These are phyloP conservation scores for Lobophora halterata DNA, from an alignment of 2,888 invertebrate species.

Conservation along the genomic window DNA sequence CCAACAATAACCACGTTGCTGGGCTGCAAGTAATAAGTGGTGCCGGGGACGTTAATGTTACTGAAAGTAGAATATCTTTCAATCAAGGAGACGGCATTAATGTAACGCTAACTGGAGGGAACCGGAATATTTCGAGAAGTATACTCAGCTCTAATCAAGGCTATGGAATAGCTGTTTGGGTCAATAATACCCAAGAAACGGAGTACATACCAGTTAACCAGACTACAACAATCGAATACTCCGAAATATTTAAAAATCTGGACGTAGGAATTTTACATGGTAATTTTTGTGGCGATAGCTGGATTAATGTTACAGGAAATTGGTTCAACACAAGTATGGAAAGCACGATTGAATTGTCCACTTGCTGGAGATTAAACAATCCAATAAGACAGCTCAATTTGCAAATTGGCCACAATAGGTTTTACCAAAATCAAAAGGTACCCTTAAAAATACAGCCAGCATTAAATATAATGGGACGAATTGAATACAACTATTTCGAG, in stretches of 20 bases:
- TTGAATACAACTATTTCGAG: conserved; percentile 94
- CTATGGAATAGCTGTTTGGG: conserved; percentile 93
- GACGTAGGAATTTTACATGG: conserved; percentile 95
- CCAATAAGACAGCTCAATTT: conserved; percentile 79
- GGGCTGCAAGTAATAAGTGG: conserved; percentile 95
- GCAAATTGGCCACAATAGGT: conserved; percentile 93
- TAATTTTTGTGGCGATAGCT: conserved; percentile 92
- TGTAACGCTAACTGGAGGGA: conserved; percentile 96
- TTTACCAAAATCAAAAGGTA: conserved; percentile 87
- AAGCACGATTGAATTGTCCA: conserved; percentile 89
- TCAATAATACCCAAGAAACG: conserved; percentile 90
- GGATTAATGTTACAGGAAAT: conserved; percentile 96
- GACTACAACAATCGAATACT: conserved; percentile 92
- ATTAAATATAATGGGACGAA: conserved; percentile 86
- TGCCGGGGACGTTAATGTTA: conserved; percentile 96
- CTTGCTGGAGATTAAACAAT: conserved; percentile 87
- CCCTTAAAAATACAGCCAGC: conserved; percentile 91
- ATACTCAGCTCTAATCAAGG: conserved; percentile 93
- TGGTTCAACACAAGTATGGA: conserved; percentile 89
- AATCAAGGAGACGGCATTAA: conserved; percentile 98
- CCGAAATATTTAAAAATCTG: conserved; percentile 91
- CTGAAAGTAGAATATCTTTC: conserved; percentile 92
- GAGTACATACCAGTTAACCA: conserved; percentile 91
- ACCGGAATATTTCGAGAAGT: conserved; percentile 93
- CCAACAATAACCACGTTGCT: conserved; percentile 93